Conservation (phyloP, 2,888 invertebrate species). For the Sussaba pulchella region DNA sequence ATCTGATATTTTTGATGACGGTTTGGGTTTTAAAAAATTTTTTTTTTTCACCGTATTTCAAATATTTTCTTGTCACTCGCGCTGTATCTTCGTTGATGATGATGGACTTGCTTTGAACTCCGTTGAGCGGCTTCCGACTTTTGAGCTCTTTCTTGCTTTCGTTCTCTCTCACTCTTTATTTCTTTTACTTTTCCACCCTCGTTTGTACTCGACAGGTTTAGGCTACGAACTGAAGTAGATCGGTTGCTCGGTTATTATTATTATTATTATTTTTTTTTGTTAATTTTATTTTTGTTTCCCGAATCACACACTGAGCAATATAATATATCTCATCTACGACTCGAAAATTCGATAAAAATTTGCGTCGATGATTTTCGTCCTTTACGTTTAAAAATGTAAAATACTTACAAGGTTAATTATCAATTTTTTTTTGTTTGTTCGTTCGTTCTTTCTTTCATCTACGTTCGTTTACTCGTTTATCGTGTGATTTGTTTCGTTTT, state of each 20-base stretch:
- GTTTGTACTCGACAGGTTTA: conserved; percentile 84
- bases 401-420: conserved; percentile 70
- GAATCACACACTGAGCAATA: conserved; percentile 64
- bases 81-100: conserved; percentile 71
- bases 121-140: background rate
- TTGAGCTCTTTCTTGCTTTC: conserved; percentile 10
- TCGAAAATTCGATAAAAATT: conserved; percentile 67
- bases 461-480: conserved; percentile 23
- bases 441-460: conserved; percentile 36
- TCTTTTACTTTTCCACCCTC: conserved; percentile 53
- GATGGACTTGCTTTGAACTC: background rate
- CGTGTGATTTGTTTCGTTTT: conserved; percentile 49
- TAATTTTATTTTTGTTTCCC: conserved; percentile 48
- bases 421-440: conserved; percentile 53
- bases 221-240: conserved; percentile 84
- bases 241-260: conserved; percentile 73
- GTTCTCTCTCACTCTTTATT: conserved; percentile 56
- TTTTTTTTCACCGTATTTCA: no score
- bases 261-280: no score
- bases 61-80: conserved; percentile 49
- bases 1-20: conserved; percentile 29
- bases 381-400: conserved; percentile 64
- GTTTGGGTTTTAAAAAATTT: conserved; percentile 8
- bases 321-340: conserved; percentile 48
- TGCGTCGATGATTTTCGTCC: conserved; percentile 50